A percentile compares a stretch with the other conserved stretches of the same genome.
phyloP scores from a whole-genome alignment of 2,888 invertebrate species.

The Tetanocera ferruginea region DNA sequence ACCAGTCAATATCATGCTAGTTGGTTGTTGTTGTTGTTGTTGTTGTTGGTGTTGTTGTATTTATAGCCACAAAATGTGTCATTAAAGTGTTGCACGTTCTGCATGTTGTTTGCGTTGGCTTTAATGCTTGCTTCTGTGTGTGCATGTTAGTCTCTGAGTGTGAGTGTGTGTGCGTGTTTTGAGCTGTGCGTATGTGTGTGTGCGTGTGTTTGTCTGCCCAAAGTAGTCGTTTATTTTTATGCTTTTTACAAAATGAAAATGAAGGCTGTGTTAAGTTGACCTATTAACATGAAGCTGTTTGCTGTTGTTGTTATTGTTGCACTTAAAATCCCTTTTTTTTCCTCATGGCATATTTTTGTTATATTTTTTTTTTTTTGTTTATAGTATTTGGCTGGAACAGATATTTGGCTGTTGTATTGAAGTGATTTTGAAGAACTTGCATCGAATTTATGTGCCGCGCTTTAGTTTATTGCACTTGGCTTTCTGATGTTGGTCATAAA shows the following conservation, averaged over 20 bases:
- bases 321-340: background rate
- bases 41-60: background rate
- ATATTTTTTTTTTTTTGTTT: background rate
- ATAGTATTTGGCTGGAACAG: background rate
- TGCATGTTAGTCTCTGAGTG: background rate
- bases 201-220: too few relatives aligned
- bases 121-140: background rate
- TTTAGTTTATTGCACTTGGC: background rate
- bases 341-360: background rate
- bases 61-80: slow-evolving; percentile 9
- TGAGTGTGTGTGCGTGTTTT: background rate
- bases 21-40: background rate
- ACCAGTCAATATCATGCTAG: background rate
- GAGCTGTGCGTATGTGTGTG: too few relatives aligned
- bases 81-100: slow-evolving; percentile 15
- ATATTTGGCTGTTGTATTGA: background rate
- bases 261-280: background rate
- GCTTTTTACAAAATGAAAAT: background rate
- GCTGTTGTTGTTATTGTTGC: background rate
- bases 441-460: background rate
- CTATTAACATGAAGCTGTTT: slow-evolving; percentile 3
- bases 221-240: too few relatives aligned
- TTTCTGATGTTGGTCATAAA: background rate
- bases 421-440: background rate
- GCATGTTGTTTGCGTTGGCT: slow-evolving; percentile 1